phyloP scores from a whole-genome alignment of 2,113 vertebrate species.

The Pelobates fuscus region DNA sequence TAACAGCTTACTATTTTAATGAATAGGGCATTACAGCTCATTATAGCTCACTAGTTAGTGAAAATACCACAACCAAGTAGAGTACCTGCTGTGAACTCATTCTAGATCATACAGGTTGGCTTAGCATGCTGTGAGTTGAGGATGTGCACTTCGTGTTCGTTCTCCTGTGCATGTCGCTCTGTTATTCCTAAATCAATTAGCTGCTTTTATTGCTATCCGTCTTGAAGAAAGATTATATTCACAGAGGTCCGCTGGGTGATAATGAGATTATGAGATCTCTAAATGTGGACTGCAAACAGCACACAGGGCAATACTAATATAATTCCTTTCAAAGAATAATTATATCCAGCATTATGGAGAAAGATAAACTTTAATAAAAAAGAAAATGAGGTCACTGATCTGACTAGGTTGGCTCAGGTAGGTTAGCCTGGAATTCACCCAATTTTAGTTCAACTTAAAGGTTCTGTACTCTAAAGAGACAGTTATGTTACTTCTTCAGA shows the following conservation, averaged over 20 bases:
- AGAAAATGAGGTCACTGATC: conserved; percentile 4
- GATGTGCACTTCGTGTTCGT: not conserved
- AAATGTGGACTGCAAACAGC: not conserved
- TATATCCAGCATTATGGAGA: not conserved
- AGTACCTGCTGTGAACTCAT: too few species aligned
- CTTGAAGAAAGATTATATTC: not conserved
- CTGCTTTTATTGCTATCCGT: not conserved
- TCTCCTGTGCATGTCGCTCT: not conserved
- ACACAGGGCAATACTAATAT: conserved; percentile 22
- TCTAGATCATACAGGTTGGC: too few species aligned
- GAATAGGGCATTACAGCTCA: too few species aligned
- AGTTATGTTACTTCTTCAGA: too few species aligned
- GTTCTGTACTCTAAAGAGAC: not conserved
- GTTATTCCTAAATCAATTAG: conserved; percentile 2
- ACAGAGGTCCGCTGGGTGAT: conserved; percentile 3
- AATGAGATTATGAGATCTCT: conserved; percentile 16
- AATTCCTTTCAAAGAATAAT: conserved; percentile 24
- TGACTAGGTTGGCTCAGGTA: not conserved
- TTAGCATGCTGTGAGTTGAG: too few species aligned
- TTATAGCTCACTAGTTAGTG: too few species aligned
- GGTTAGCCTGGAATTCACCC: too few species aligned
- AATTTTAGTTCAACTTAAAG: too few species aligned
- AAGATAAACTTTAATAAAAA: conserved; percentile 41
- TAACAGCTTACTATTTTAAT: too few species aligned
- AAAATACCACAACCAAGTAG: too few species aligned